Percentiles rank a stretch among this genome's conserved stretches.
These are phyloP conservation scores for Eretmocerus hayati DNA, from an alignment of 2,888 invertebrate genomes.

Conservation along the genomic window DNA sequence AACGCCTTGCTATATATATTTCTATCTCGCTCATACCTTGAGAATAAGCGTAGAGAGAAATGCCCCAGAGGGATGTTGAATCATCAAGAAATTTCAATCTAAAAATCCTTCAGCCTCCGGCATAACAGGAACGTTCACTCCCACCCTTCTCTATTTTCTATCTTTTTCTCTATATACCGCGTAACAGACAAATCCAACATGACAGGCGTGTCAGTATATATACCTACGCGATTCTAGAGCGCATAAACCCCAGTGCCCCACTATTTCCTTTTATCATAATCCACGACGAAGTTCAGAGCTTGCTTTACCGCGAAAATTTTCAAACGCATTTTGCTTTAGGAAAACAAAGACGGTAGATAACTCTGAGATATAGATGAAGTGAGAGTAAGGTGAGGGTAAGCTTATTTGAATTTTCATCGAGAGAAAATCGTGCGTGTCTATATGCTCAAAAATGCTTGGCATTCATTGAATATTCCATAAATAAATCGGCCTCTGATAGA, in stretches of 20 bases:
- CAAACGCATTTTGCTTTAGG: neutral
- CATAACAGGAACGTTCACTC: too few relatives aligned
- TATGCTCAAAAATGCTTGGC: constrained; percentile 6
- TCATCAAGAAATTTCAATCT: constrained; percentile 21
- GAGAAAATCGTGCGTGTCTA: neutral
- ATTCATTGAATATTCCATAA: constrained; percentile 43
- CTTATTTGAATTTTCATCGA: constrained; percentile 38
- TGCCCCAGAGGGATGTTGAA: constrained; percentile 1
- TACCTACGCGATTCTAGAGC: too few relatives aligned
- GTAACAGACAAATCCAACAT: constrained; percentile 5
- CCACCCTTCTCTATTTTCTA: neutral
- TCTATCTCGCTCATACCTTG: too few relatives aligned
- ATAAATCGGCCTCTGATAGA: constrained; percentile 45
- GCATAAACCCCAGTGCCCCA: constrained; percentile 5
- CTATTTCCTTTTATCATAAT: constrained; percentile 18
- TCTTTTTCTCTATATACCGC: too few relatives aligned
- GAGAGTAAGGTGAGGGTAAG: constrained; percentile 13
- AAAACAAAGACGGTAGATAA: constrained; percentile 8
- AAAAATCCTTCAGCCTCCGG: constrained; percentile 10
- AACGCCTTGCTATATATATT: too few relatives aligned
- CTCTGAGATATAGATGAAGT: neutral
- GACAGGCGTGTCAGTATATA: neutral
- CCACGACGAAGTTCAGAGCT: neutral
- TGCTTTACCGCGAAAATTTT: neutral
- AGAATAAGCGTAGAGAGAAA: too few relatives aligned